Evolutionary conservation across 2,888 invertebrate genomes (phyloP).

Genomic region (Pinctada fucata): DNA sequence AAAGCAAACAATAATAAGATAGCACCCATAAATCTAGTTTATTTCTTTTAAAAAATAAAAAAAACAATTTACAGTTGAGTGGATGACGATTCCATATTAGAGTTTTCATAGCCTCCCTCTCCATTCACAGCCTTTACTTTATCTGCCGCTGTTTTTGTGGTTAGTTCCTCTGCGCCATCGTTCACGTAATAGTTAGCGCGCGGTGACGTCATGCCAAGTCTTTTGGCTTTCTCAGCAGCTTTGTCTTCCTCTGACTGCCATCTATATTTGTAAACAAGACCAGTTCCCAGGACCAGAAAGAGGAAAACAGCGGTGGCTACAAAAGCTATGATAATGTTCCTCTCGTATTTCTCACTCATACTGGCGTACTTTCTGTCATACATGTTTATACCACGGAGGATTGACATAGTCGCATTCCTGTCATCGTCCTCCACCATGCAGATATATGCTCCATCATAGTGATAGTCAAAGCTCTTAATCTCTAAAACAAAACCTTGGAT

Average conservation of each 20-base stretch:
- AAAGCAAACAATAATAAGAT: too few relatives aligned
- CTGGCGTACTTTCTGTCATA: slow-evolving; percentile 33
- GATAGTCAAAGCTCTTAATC: not conserved
- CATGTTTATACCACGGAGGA: slow-evolving; percentile 48
- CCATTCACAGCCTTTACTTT: not conserved
- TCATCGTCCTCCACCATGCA: not conserved
- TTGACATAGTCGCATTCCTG: not conserved
- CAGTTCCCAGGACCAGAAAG: slow-evolving; percentile 41
- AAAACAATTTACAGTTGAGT: not conserved
- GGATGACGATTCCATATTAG: not conserved
- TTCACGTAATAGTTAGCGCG: not conserved
- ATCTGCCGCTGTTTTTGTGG: not conserved
- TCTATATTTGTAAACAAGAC: slow-evolving; percentile 48
- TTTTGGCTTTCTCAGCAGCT: not conserved
- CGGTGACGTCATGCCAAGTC: not conserved
- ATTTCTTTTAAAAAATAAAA: too few relatives aligned
- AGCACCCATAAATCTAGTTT: too few relatives aligned
- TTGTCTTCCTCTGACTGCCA: slow-evolving; percentile 38
- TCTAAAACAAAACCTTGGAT: not conserved
- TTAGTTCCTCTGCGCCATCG: not conserved
- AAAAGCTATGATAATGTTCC: slow-evolving; percentile 51
- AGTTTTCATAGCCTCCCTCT: not conserved
- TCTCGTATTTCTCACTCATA: slow-evolving; percentile 46
- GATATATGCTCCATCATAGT: not conserved
- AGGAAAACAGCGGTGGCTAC: slow-evolving; percentile 52